Conservation (phyloP, 2,113 vertebrate species). For the Phocoena phocoena region DNA sequence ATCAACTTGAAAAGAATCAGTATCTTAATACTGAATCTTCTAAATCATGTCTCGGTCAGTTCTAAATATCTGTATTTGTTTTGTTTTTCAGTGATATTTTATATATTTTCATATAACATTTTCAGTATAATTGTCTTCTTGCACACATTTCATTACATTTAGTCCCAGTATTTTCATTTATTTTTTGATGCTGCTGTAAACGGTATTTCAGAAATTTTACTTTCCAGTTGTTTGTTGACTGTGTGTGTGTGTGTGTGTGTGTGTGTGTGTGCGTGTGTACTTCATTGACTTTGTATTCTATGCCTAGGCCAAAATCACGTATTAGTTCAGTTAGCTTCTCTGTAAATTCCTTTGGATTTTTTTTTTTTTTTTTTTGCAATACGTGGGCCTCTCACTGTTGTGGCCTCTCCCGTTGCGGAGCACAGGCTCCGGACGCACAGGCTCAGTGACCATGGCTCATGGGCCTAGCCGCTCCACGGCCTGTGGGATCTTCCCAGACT, state of each 20-base stretch:
- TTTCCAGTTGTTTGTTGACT: not conserved
- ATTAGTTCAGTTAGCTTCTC: not conserved
- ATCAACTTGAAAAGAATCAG: not conserved
- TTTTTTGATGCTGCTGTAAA: not conserved
- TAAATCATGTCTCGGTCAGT: not conserved
- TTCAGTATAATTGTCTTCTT: not conserved
- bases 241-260: not conserved
- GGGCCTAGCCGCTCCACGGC: no score
- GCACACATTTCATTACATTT: not conserved
- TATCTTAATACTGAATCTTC: not conserved
- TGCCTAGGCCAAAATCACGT: not conserved
- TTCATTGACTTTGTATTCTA: not conserved
- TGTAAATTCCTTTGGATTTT: not conserved
- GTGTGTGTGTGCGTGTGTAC: not conserved
- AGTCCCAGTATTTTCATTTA: not conserved
- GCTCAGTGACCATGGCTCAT: no score
- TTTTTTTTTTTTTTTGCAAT: not conserved
- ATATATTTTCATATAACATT: not conserved
- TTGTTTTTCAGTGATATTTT: not conserved
- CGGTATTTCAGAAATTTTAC: not conserved
- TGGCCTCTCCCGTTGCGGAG: no score
- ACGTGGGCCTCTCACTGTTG: no score
- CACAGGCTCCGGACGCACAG: no score
- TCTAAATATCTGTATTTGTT: not conserved
- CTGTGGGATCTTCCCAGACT: no score